Percentiles rank a stretch among this genome's conserved stretches.
These are phyloP conservation scores for Aphidius gifuensis DNA, from an alignment of 1,140 invertebrate species.

Conservation along the genomic window DNA sequence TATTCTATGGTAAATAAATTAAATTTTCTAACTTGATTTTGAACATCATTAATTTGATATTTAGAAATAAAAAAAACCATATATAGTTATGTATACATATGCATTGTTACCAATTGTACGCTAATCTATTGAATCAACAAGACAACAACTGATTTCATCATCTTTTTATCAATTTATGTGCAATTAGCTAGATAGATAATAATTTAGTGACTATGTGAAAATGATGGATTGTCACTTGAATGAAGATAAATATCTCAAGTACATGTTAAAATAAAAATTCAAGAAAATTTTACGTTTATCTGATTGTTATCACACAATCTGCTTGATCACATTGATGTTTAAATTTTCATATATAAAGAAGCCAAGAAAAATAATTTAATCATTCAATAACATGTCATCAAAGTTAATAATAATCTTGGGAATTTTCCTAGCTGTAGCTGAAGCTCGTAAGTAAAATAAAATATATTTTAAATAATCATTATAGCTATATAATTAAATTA, in stretches of 20 bases:
- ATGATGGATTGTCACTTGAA: background rate
- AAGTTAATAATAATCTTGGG: background rate
- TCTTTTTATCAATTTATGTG: no score
- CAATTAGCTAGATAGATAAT: no score
- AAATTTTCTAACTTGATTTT: no score
- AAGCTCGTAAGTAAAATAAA: background rate
- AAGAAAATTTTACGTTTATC: background rate
- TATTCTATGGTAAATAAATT: no score
- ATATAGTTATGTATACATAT: no score
- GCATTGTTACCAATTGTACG: no score
- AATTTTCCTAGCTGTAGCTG: background rate
- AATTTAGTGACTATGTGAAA: background rate
- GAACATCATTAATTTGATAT: no score
- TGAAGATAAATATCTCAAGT: background rate
- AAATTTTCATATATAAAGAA: background rate
- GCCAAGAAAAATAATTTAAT: background rate
- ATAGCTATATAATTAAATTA: background rate
- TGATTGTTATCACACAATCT: background rate
- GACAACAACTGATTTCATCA: no score
- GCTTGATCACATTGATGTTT: background rate
- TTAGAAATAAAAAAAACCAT: no score
- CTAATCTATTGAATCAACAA: no score
- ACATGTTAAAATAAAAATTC: background rate
- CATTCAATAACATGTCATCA: background rate
- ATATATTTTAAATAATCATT: background rate